Evolutionary conservation across 2,888 invertebrate species (phyloP).

Genomic region (Prenolepis imparis): DNA sequence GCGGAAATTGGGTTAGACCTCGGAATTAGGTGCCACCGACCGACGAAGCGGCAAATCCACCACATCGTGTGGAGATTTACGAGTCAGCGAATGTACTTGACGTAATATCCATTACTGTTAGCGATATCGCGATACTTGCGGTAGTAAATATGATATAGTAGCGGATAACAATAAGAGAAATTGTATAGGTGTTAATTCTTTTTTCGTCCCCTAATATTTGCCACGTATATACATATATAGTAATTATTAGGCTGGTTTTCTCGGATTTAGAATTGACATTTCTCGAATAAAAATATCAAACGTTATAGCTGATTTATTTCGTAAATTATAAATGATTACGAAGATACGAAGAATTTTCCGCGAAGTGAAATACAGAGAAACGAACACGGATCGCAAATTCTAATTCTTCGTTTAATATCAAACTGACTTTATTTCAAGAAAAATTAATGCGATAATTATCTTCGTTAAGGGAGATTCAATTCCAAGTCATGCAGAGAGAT

Average conservation of each 20-base stretch:
- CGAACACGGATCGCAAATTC: background rate
- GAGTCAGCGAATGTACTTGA: constrained; percentile 16
- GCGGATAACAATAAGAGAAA: background rate
- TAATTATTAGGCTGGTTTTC: background rate
- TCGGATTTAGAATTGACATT: background rate
- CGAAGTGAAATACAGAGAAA: background rate
- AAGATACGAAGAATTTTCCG: background rate
- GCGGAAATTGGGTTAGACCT: constrained; percentile 73
- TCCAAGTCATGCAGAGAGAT: background rate
- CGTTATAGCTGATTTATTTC: background rate
- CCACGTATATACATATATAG: background rate
- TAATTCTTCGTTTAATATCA: background rate
- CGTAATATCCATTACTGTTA: background rate
- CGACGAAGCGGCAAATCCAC: constrained; percentile 21
- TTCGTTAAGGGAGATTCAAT: background rate
- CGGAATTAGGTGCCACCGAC: constrained; percentile 64
- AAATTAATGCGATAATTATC: background rate
- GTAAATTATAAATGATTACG: background rate
- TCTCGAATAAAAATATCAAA: background rate
- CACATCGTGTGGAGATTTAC: background rate
- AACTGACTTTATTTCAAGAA: background rate
- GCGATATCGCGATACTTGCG: background rate
- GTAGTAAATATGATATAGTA: background rate
- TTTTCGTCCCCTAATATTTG: background rate
- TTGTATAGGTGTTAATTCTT: background rate